phyloP scores from a whole-genome alignment of 2,113 vertebrate species.

The Sander lucioperca region DNA sequence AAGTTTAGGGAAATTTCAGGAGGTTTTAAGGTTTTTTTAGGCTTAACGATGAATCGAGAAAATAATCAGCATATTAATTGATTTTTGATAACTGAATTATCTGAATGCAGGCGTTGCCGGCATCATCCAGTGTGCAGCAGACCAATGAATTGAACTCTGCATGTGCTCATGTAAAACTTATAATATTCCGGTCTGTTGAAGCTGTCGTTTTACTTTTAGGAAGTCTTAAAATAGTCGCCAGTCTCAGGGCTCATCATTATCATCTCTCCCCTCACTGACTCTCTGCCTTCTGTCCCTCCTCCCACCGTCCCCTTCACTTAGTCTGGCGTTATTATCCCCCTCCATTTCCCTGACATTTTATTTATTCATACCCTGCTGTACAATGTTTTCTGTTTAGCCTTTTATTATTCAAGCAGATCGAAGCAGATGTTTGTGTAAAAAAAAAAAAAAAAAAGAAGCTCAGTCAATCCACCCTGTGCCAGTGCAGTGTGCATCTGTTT shows the following conservation, averaged over 20 bases:
- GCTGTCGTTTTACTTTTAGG: slow-evolving; percentile 59
- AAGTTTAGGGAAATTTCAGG: too few relatives aligned
- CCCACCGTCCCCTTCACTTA: neutral
- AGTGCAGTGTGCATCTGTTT: slow-evolving; percentile 31
- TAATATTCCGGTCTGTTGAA: slow-evolving; percentile 41
- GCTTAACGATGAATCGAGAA: neutral
- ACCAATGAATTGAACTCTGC: neutral
- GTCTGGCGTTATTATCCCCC: slow-evolving; percentile 3
- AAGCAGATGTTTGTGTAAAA: slow-evolving; percentile 51
- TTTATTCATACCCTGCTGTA: slow-evolving; percentile 43
- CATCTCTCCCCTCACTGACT: slow-evolving; percentile 56
- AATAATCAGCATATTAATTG: neutral
- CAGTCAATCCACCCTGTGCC: slow-evolving; percentile 42
- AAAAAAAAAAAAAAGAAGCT: slow-evolving; percentile 36
- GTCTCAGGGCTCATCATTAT: slow-evolving; percentile 74
- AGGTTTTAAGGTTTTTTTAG: neutral
- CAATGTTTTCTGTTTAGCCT: slow-evolving; percentile 23
- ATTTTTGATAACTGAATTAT: neutral
- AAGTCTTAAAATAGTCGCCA: slow-evolving; percentile 65
- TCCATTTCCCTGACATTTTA: slow-evolving; percentile 7
- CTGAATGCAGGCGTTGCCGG: neutral
- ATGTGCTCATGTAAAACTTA: slow-evolving; percentile 33
- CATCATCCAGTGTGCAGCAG: slow-evolving; percentile 5
- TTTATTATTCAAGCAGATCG: slow-evolving; percentile 54
- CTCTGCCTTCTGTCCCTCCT: neutral